Base-by-base conservation (phyloP, 2,888 invertebrate genomes). In the Dendrolimus pini region DNA sequence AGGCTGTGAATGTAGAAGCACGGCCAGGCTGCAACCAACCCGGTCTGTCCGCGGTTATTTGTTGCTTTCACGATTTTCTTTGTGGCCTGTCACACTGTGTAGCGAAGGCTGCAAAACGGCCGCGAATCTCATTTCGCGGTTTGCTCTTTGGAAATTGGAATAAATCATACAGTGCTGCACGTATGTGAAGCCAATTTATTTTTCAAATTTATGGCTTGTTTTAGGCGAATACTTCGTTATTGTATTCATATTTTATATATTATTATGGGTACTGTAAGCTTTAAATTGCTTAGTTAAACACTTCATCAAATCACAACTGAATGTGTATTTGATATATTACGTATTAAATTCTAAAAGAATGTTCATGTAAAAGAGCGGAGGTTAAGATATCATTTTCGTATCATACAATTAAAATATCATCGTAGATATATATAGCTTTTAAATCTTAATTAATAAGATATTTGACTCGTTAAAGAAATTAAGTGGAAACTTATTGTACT, bases 1-100 rank as follows among this genome's bases (percentile, higher is more conserved):
- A 55, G 53, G 55, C 55, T 55, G 55, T 53, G 58, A 30, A 41
- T 56, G 42, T 59, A 57, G 55, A 59, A 57, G 53, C 53, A 55
- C 41, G 47, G 41, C 54, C 54, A 57, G 47, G 47, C 47, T 47
- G 47, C 9, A 47, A 47, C 47, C 47, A 47, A 47, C 9, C 12
- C 47, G 47, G 12, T 12, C 47, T 47, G 47, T 47, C 47, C 12
- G 47, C 47, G 47, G 47, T 47, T 47, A 47, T 47, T 47, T 47
- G 47, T 47, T 9, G 47, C 47, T 47, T 47, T 47, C 47, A 47
- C 47, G 12, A 47, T 9, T 9, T 47, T 47, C 47, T 47, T 47
- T 47, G 12, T 12, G 47, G 47, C 47, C 8, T 47, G 47, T 47
- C 47, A 47, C 47, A 47, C 12, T 30, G 30, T 30, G 6, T 30